Evolutionary conservation across 2,113 vertebrate genomes (phyloP), one percentile per base, ranked within the genome.

Genomic region (Barnardius zonarius): DNA sequence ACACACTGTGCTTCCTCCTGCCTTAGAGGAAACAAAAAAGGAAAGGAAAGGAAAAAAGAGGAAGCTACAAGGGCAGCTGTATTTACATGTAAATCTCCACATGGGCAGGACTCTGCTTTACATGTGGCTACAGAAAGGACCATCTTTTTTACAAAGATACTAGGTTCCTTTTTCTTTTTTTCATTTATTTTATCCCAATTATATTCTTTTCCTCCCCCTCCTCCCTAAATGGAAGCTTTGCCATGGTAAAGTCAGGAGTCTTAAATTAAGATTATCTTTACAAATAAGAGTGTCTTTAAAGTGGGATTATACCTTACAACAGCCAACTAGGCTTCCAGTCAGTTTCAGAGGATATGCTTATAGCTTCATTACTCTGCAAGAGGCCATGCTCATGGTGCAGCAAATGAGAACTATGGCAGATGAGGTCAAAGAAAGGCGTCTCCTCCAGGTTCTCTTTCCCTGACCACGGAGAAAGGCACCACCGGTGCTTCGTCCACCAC

Each of bases 231-330:
- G 67, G 85, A 85, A 95, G 25, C 72, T 93, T 11, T 78, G 61
- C 93, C 0, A 5, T 28, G 19, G 83, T 63, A 86, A 74, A 90
- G 94, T 61, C 86, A 41, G 64, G 76, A 92, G 86, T 52, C 86
- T 86, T 96, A 96, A 88, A 96, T 92, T 67, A 93, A 92, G 94
- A 96, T 88, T 74, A 90, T 51, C 68, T 77, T 92, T 93, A 74
- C 55, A 94, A 96, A 96, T 72, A 46, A 92, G 80, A 83, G 70
- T 74, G 75, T 63, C 78, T 91, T 90, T 88, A 72, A 86, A 92
- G 73, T 64, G 68, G 91, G 86, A 95, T 94, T 91, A 92, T 64
- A 81, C 76, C 20, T 88, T 52, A 75, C 64, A 92, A 51, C 5
- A 33, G 80, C 10, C 4, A 92, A 67, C 64, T 13, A 88, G 46